These are phyloP conservation scores for Ailuropoda melanoleuca DNA, from an alignment of 2,113 vertebrate species.

Conservation along the genomic window DNA sequence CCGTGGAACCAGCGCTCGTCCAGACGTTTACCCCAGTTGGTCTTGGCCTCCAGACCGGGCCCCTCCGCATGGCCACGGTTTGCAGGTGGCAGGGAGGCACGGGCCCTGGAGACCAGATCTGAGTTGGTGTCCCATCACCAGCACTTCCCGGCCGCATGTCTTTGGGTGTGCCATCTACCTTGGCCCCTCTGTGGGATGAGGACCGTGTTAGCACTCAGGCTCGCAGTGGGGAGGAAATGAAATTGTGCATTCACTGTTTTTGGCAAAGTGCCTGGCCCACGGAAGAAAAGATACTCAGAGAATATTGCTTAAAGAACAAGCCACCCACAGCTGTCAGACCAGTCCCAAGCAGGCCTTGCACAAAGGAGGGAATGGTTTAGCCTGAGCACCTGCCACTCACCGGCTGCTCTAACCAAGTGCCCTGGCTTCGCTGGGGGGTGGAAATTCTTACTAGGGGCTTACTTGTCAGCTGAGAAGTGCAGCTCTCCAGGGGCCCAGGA, in stretches of 20 bases:
- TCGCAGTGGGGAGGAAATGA: neutral
- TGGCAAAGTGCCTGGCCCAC: neutral
- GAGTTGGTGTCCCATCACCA: neutral
- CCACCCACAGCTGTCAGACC: neutral
- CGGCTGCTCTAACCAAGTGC: neutral
- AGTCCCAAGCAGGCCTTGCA: neutral
- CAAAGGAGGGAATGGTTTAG: neutral
- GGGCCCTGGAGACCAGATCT: neutral
- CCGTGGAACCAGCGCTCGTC: neutral
- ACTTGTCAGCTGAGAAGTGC: neutral
- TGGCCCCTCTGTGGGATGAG: neutral
- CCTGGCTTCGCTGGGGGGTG: neutral
- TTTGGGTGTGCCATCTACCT: neutral
- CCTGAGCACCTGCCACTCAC: neutral
- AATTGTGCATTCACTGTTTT: neutral
- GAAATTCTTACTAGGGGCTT: neutral
- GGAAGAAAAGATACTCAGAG: neutral
- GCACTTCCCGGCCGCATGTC: neutral
- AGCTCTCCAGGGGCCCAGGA: neutral
- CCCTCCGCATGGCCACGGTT: fast-evolving
- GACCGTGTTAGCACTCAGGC: neutral
- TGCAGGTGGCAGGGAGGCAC: neutral
- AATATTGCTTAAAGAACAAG: neutral
- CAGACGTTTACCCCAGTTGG: neutral
- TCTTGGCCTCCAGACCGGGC: neutral